Evolutionary conservation across 2,113 vertebrate species (phyloP).

Genomic region (Tachuris rubrigastra): DNA sequence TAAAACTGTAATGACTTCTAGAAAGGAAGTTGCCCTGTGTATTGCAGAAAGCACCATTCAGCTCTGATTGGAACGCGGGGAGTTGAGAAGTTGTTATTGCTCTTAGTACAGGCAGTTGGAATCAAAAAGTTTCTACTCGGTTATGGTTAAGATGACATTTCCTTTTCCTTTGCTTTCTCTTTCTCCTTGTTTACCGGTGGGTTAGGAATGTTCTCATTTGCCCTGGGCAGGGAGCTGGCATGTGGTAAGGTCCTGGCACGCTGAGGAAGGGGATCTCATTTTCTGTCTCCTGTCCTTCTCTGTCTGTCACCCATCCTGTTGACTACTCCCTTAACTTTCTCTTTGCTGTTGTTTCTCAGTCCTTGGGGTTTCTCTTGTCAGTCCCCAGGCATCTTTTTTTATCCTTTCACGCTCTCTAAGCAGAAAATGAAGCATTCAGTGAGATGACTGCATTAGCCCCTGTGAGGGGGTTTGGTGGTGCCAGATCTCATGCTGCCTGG

Average conservation of each 20-base stretch:
- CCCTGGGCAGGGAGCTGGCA: background rate
- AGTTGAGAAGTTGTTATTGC: conserved; percentile 32
- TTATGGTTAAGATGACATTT: conserved; percentile 28
- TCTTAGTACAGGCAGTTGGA: conserved; percentile 34
- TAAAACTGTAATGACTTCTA: conserved; percentile 55
- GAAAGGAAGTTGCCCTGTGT: conserved; percentile 33
- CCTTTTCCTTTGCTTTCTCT: background rate
- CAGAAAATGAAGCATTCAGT: background rate
- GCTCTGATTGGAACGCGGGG: conserved; percentile 47
- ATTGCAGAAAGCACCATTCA: conserved; percentile 43
- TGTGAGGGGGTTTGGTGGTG: background rate
- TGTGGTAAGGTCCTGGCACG: background rate
- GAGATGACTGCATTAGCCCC: background rate
- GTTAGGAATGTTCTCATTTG: background rate
- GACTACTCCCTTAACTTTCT: background rate
- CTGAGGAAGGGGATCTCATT: background rate
- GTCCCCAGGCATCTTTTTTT: background rate
- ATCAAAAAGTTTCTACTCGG: conserved; percentile 6
- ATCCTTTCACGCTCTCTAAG: background rate
- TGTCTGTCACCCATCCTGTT: background rate
- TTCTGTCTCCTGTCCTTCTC: background rate
- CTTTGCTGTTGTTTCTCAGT: background rate
- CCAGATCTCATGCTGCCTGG: background rate
- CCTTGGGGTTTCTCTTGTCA: background rate
- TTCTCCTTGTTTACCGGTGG: background rate